Conservation (phyloP, 2,888 invertebrate genomes). For the Meandrusa payeni region DNA sequence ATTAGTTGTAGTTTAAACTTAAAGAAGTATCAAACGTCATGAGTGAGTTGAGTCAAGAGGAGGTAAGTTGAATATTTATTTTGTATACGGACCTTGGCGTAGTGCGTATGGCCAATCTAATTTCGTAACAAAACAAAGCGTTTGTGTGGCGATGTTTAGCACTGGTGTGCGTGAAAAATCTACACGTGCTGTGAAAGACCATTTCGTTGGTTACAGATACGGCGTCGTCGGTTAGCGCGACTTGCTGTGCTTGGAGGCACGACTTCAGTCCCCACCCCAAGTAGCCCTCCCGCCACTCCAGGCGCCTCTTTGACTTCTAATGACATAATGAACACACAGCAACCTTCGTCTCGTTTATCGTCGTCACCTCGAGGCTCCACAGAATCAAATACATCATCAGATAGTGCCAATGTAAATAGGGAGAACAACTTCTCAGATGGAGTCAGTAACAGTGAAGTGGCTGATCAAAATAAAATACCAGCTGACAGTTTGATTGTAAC, state of each 20-base stretch:
- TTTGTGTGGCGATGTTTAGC: conserved; percentile 60
- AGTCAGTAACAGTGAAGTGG: conserved; percentile 55
- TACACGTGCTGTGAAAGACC: conserved; percentile 53
- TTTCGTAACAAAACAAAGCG: conserved; percentile 81
- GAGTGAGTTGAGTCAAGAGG: conserved; percentile 94
- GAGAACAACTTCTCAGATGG: conserved; percentile 61
- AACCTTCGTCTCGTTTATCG: conserved; percentile 42
- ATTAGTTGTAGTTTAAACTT: conserved; percentile 40
- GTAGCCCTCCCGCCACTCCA: conserved; percentile 71
- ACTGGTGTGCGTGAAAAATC: conserved; percentile 46
- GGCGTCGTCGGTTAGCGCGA: conserved; percentile 87
- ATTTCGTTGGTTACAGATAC: conserved; percentile 81
- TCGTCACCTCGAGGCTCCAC: conserved; percentile 50
- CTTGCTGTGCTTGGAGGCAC: conserved; percentile 82
- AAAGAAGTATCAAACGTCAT: conserved; percentile 66
- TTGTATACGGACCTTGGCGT: conserved; percentile 65
- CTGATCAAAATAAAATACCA: conserved; percentile 63
- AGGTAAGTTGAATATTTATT: conserved; percentile 83
- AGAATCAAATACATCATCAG: conserved; percentile 52
- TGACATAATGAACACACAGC: conserved; percentile 42
- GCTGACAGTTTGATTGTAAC: conserved; percentile 73
- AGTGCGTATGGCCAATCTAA: conserved; percentile 74
- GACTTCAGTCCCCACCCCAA: conserved; percentile 69
- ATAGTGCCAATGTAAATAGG: conserved; percentile 57
- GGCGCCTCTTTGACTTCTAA: conserved; percentile 60